phyloP scores from a whole-genome alignment of 2,888 invertebrate species.

The Eupithecia pulchellata region DNA sequence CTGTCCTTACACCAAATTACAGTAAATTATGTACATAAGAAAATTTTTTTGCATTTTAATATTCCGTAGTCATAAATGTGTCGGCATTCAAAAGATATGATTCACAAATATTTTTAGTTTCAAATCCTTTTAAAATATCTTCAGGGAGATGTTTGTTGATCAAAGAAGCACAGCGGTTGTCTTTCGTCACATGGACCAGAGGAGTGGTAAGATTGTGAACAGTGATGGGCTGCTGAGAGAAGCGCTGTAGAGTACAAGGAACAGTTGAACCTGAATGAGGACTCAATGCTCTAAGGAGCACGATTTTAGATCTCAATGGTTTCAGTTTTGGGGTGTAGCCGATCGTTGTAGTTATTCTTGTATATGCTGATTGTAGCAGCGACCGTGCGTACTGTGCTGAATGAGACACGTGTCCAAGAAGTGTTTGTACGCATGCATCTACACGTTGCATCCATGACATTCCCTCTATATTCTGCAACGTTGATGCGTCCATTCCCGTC shows the following conservation, averaged over 20 bases:
- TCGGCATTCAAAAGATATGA: slow-evolving; percentile 55
- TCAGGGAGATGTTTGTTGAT: slow-evolving; percentile 58
- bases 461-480: slow-evolving; percentile 41
- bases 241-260: slow-evolving; percentile 36
- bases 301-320: slow-evolving; percentile 52
- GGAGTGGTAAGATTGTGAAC: slow-evolving; percentile 49
- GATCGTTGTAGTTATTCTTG: slow-evolving; percentile 47
- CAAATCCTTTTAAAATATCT: slow-evolving; percentile 52
- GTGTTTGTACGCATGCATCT: slow-evolving; percentile 51
- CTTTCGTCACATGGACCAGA: slow-evolving; percentile 24
- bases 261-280: slow-evolving; percentile 7
- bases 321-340: slow-evolving; percentile 39
- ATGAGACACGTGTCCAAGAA: slow-evolving; percentile 60
- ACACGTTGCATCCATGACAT: slow-evolving; percentile 53
- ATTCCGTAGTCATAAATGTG: slow-evolving; percentile 45
- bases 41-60: neutral
- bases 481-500: slow-evolving; percentile 34
- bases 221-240: slow-evolving; percentile 49
- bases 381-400: slow-evolving; percentile 63
- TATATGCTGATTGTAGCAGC: slow-evolving; percentile 56
- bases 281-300: slow-evolving; percentile 51
- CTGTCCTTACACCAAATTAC: neutral
- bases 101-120: slow-evolving; percentile 59
- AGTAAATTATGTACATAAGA: neutral
- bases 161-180: slow-evolving; percentile 50